A percentile compares a stretch with the other conserved stretches of the same genome.
phyloP scores from a whole-genome alignment of 2,797 vertebrate genomes.

The Agapornis canus region DNA sequence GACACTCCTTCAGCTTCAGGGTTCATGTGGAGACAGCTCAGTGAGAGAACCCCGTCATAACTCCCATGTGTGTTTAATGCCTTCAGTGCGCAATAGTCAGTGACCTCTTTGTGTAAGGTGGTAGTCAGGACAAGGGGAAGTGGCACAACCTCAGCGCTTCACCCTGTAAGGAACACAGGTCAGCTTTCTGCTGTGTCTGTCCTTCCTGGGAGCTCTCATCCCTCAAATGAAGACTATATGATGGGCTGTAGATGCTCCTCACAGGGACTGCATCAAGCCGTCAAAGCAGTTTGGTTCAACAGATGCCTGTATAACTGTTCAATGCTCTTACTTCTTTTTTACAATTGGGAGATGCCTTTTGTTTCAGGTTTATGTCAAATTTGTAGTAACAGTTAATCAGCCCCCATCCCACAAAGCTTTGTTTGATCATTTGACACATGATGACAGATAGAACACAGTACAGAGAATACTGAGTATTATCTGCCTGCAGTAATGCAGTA shows the following conservation, averaged over 20 bases:
- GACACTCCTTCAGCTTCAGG: neutral
- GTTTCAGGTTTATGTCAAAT: neutral
- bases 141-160: rapidly evolving
- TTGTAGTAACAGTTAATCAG: neutral
- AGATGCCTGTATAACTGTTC: neutral
- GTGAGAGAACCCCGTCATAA: neutral
- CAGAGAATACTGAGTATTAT: neutral
- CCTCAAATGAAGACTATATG: neutral
- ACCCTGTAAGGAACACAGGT: rapidly evolving
- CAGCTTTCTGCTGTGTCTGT: neutral
- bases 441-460: neutral
- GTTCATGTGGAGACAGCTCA: neutral
- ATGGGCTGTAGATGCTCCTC: neutral
- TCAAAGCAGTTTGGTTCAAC: neutral
- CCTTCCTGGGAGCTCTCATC: neutral
- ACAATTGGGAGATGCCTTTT: neutral
- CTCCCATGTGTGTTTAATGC: rapidly evolving
- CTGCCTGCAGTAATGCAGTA: neutral
- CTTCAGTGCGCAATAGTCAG: rapidly evolving
- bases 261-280: neutral
- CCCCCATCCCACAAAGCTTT: neutral
- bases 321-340: neutral
- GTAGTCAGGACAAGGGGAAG: neutral
- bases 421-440: neutral
- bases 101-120: neutral